Percentiles rank a stretch among this genome's conserved stretches.
phyloP scores from a whole-genome alignment of 1,140 invertebrate species.

The Aphaenogaster ashmeadi region DNA sequence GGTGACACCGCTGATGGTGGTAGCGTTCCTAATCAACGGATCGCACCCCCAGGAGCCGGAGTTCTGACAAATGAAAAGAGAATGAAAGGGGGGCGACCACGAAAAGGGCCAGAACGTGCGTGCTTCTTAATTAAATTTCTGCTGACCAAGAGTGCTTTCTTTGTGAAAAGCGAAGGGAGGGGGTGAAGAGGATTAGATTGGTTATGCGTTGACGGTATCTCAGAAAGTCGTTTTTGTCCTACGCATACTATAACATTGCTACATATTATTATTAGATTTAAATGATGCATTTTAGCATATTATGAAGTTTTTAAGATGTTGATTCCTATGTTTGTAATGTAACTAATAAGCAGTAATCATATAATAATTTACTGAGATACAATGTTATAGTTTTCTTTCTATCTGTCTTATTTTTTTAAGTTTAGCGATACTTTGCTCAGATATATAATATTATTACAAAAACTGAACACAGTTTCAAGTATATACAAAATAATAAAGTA shows the following conservation, averaged over 20 bases:
- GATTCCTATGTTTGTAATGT: background rate
- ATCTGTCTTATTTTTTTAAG: background rate
- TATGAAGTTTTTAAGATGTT: background rate
- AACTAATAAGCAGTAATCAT: background rate
- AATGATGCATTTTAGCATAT: background rate
- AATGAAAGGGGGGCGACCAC: conserved; percentile 52
- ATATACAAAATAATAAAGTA: background rate
- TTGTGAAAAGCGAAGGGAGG: conserved; percentile 2
- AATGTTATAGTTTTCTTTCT: no score
- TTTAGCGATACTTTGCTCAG: background rate
- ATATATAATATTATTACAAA: background rate
- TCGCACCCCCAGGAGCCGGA: conserved; percentile 70
- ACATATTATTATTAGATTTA: background rate
- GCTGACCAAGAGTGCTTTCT: conserved; percentile 63
- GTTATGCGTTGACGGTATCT: background rate
- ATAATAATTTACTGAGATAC: background rate
- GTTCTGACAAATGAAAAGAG: conserved; percentile 75
- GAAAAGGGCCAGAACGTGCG: conserved; percentile 61
- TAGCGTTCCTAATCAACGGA: conserved; percentile 75
- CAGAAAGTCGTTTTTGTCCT: background rate
- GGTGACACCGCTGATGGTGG: conserved; percentile 57
- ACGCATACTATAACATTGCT: background rate
- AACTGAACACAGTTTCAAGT: background rate
- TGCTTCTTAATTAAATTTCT: conserved; percentile 78
- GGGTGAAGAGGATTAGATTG: background rate